Percentiles rank a stretch among this genome's conserved stretches.
phyloP scores from a whole-genome alignment of 2,888 invertebrate genomes.

The Atrina japonica region DNA sequence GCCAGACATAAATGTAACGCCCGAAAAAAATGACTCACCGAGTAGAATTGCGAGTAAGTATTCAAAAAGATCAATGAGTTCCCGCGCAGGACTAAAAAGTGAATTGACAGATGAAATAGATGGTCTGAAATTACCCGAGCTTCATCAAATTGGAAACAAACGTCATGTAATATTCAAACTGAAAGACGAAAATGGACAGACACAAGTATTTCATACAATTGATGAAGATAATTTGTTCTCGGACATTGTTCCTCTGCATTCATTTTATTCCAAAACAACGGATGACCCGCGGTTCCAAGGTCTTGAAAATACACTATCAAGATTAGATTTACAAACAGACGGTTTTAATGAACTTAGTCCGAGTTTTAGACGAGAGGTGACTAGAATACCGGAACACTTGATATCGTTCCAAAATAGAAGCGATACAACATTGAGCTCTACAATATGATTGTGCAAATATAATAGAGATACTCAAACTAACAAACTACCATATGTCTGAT shows the following conservation, averaged over 20 bases:
- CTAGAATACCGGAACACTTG: slow-evolving; percentile 30
- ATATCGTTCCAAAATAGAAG: slow-evolving; percentile 2
- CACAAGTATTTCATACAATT: slow-evolving; percentile 54
- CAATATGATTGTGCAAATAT: no score
- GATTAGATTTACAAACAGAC: slow-evolving; percentile 53
- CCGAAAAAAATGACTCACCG: slow-evolving; percentile 12
- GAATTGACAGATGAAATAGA: slow-evolving; percentile 33
- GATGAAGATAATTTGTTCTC: slow-evolving; percentile 57
- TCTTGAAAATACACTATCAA: slow-evolving; percentile 59
- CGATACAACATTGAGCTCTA: no score
- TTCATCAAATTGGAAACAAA: slow-evolving; percentile 44
- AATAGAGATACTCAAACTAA: no score
- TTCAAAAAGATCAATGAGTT: slow-evolving; percentile 18
- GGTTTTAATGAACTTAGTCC: slow-evolving; percentile 70
- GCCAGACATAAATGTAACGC: slow-evolving; percentile 37
- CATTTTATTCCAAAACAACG: slow-evolving; percentile 50
- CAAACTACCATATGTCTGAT: no score
- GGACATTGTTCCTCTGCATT: slow-evolving; percentile 52
- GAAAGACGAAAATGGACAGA: slow-evolving; percentile 54
- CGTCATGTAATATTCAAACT: slow-evolving; percentile 56
- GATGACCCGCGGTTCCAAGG: slow-evolving; percentile 65
- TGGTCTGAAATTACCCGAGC: slow-evolving; percentile 41
- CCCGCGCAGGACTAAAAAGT: slow-evolving; percentile 1
- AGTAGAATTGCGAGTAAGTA: slow-evolving; percentile 24
- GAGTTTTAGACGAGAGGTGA: slow-evolving; percentile 47